A percentile compares a stretch with the other conserved stretches of the same genome.
phyloP scores from a whole-genome alignment of 2,797 vertebrate species.

The Hoplostethus atlanticus region DNA sequence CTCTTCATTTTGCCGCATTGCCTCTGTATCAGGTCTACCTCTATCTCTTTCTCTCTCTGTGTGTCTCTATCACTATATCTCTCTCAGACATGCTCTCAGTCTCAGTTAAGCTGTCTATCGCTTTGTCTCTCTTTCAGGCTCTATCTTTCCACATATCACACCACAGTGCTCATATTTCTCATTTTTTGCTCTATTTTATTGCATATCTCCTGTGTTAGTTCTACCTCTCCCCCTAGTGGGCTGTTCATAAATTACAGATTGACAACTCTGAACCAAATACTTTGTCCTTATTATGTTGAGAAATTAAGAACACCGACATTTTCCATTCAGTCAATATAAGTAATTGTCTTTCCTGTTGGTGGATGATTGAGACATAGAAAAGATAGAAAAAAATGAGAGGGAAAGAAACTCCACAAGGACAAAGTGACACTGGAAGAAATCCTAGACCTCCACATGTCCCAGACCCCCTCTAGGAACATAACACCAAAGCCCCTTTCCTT shows the following conservation, averaged over 20 bases:
- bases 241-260: constrained; percentile 18
- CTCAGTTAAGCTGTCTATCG: constrained; percentile 21
- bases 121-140: constrained; percentile 24
- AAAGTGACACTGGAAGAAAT: constrained; percentile 78
- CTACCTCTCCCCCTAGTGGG: constrained; percentile 76
- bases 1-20: constrained; percentile 2
- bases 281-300: neutral
- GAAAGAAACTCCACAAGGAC: constrained; percentile 74
- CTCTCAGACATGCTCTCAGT: constrained; percentile 37
- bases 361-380: constrained; percentile 38
- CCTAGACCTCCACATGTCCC: constrained; percentile 62
- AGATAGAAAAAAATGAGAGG: constrained; percentile 36
- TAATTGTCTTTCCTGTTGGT: constrained; percentile 34
- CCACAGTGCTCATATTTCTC: constrained; percentile 31
- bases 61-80: neutral
- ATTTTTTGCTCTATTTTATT: constrained; percentile 25
- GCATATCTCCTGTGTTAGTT: constrained; percentile 37
- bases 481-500: constrained; percentile 73
- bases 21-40: constrained; percentile 26
- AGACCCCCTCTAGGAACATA: constrained; percentile 70
- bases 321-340: constrained; percentile 41
- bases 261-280: neutral
- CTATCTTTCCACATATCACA: neutral
- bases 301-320: constrained; percentile 24
- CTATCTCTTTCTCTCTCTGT: neutral